Percentiles rank a stretch among this genome's conserved stretches.
Conservation (phyloP, 1,140 invertebrate genomes). For the Anastrepha ludens region DNA sequence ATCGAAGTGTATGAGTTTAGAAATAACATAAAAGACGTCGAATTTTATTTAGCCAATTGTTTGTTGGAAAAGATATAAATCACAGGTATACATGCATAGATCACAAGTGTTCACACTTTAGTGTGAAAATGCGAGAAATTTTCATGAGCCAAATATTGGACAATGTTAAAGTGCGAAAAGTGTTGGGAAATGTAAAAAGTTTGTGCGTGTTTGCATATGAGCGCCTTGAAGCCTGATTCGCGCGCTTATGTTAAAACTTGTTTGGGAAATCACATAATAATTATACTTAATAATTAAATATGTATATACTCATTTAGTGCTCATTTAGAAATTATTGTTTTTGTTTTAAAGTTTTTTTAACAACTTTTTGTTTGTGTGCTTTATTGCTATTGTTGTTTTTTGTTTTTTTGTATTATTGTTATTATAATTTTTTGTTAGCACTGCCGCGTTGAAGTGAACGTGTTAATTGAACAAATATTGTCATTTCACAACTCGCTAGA, state of each 20-base stretch:
- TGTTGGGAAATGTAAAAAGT: slow-evolving; percentile 1
- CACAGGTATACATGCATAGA: background rate
- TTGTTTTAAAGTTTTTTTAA: background rate
- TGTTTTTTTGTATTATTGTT: slow-evolving; percentile 1
- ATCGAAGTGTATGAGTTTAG: background rate
- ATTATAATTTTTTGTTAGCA: background rate
- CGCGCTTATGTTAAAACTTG: slow-evolving; percentile 6
- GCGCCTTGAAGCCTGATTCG: background rate
- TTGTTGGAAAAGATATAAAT: slow-evolving; percentile 14
- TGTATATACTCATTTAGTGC: background rate
- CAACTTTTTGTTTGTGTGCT: background rate
- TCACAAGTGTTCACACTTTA: background rate
- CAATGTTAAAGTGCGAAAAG: slow-evolving; percentile 5
- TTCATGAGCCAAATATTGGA: background rate
- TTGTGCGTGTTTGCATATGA: background rate
- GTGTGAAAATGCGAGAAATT: slow-evolving; percentile 41
- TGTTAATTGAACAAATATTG: slow-evolving; percentile 39
- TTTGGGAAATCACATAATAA: slow-evolving; percentile 24
- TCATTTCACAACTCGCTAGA: slow-evolving; percentile 2
- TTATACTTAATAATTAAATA: background rate
- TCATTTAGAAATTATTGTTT: too few species aligned
- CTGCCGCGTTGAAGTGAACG: background rate
- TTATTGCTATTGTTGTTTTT: background rate
- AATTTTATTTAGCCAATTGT: background rate
- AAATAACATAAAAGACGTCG: background rate